Evolutionary conservation across 2,888 invertebrate genomes (phyloP).

Genomic region (Drosophila percnosoma): DNA sequence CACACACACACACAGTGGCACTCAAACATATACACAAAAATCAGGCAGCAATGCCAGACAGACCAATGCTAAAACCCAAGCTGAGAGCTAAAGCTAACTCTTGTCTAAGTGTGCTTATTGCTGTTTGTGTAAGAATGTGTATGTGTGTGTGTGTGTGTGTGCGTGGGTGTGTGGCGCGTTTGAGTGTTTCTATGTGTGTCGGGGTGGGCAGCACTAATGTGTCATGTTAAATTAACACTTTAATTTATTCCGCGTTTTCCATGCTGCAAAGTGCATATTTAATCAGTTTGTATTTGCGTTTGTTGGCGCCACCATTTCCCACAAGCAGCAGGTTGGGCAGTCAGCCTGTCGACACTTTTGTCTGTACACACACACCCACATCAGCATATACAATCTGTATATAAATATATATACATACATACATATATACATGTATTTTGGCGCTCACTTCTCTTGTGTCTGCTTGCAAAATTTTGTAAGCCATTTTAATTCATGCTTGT

Average conservation of each 20-base stretch:
- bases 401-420: not conserved
- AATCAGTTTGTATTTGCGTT: constrained; percentile 78
- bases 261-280: constrained; percentile 81
- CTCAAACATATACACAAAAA: constrained; percentile 32
- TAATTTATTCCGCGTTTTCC: constrained; percentile 81
- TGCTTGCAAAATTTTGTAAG: constrained; percentile 61
- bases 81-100: constrained; percentile 56
- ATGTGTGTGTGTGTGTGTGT: constrained; percentile 16
- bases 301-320: constrained; percentile 39
- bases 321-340: constrained; percentile 14
- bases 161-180: constrained; percentile 33
- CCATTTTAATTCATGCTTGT: constrained; percentile 77
- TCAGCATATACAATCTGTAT: not conserved
- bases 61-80: constrained; percentile 52
- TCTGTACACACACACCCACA: constrained; percentile 13
- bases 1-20: constrained; percentile 10
- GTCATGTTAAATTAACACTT: constrained; percentile 82
- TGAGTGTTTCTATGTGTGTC: constrained; percentile 32
- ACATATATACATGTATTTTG: constrained; percentile 18
- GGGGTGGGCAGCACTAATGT: constrained; percentile 74
- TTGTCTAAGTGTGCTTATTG: constrained; percentile 47
- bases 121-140: constrained; percentile 26
- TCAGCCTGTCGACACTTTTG: constrained; percentile 28
- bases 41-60: constrained; percentile 42
- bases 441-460: constrained; percentile 26